Percentiles rank a stretch among this genome's conserved stretches.
Conservation (phyloP, 2,888 invertebrate genomes). For the Tipula confusa region DNA sequence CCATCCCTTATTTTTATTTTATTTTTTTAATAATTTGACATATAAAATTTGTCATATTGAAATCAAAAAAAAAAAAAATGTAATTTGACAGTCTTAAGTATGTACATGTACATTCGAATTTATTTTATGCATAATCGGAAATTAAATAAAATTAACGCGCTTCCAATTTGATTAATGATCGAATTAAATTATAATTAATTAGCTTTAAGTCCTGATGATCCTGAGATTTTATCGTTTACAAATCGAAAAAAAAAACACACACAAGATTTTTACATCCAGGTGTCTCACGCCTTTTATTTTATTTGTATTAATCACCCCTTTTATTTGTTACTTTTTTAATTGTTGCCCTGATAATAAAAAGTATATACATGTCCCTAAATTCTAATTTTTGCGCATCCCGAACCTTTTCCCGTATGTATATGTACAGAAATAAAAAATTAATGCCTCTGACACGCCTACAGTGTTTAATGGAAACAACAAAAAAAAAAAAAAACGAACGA, state of each 20-base stretch:
- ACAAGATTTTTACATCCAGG: not conserved
- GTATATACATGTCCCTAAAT: not conserved
- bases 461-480: not conserved
- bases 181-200: not conserved
- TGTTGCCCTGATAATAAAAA: not conserved
- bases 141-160: not conserved
- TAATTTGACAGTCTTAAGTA: not conserved
- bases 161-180: not conserved
- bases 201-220: not conserved
- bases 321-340: not conserved
- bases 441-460: slow-evolving; percentile 12
- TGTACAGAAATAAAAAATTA: not conserved
- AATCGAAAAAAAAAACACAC: not conserved
- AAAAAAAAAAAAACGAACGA: not conserved
- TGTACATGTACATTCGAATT: not conserved
- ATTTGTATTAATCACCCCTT: not conserved
- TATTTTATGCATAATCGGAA: not conserved
- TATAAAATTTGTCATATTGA: slow-evolving; percentile 3
- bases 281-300: not conserved
- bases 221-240: not conserved
- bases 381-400: not conserved
- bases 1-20: not conserved
- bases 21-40: not conserved
- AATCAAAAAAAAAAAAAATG: not conserved
- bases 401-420: not conserved